Base-by-base conservation (phyloP, 2,113 vertebrate genomes). In the Macheiramphus alcinus region DNA sequence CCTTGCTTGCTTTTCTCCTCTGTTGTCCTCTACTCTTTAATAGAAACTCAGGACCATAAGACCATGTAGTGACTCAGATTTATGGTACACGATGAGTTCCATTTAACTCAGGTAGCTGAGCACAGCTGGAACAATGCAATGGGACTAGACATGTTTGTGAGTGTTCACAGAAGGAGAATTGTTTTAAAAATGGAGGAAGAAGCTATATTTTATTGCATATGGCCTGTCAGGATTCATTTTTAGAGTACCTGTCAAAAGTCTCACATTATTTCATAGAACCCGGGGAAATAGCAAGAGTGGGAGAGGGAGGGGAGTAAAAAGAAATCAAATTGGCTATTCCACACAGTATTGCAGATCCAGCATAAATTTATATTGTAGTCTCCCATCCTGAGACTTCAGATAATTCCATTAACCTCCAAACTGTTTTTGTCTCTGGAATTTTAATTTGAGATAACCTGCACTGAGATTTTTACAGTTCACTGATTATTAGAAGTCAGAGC, bases 161-260 rank as follows among this genome's bases (percentile, higher is more conserved):
- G 34, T 22, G 36, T 68, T 95, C 3, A 8, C 48, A 81, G 72
- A 62, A 81, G 34, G 59, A 84, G 40, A 84, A 91, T 68, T 89
- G 40, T 76, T 94, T 94, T 56, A 25, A 93, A 95, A 87, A 87
- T 53, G 50, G 48, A 96, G 53, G 61, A 89, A 87, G 80, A 95
- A 79, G 21, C 58, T 80, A 7, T 86, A 88, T 93, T 76, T 75
- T 84, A 61, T 31, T 92, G 76, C 58, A 79, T 72, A 79, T 45
- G 31, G 48, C 52, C 52, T 96, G 91, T 87, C 94, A 97, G 56
- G 59, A 81, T 95, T 84, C 7, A 91, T 97, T 95, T 97, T 91
- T 81, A 92, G 25, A 90, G 23, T 71, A 92, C 86, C 75, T 94
- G 72, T 96, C 92, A 93, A 89, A 97, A 92, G 16, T 15, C 27